Conservation (phyloP, 2,888 invertebrate genomes). For the Oithona nana region DNA sequence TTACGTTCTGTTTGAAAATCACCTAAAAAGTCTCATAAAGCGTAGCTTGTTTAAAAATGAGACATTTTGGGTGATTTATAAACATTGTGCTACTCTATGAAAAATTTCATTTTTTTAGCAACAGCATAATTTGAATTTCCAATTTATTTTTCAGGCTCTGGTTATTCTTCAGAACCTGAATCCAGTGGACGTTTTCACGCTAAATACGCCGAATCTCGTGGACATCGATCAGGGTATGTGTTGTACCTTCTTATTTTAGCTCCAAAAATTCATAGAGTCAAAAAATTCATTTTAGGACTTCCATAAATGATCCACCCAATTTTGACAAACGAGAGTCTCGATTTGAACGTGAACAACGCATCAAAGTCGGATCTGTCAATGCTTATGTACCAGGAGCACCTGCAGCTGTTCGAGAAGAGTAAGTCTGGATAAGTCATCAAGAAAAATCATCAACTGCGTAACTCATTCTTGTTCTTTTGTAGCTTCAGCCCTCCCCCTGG, state of each 20-base stretch:
- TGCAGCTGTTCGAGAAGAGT: neutral
- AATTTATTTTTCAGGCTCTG: neutral
- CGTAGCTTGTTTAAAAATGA: neutral
- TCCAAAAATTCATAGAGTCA: no score
- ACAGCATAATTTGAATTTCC: neutral
- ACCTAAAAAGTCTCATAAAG: neutral
- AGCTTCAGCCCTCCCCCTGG: slow-evolving; percentile 3
- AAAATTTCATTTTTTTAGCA: neutral
- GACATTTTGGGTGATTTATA: neutral
- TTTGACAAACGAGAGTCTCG: neutral
- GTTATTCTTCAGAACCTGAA: neutral
- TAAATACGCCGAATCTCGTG: no score
- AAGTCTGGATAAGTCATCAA: neutral
- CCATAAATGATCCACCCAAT: neutral
- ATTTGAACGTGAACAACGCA: slow-evolving; percentile 9
- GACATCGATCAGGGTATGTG: neutral
- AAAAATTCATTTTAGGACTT: slow-evolving; percentile 7
- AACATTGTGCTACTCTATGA: neutral
- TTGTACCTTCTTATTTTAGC: neutral
- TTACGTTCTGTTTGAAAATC: neutral
- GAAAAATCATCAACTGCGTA: neutral
- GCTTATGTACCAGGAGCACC: neutral
- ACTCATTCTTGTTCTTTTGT: neutral
- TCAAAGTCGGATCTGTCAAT: slow-evolving; percentile 4
- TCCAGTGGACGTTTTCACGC: no score